Percentiles rank a stretch among this genome's conserved stretches.
Evolutionary conservation across 2,113 vertebrate species (phyloP).

Genomic region (Protobothrops flavoviridis): DNA sequence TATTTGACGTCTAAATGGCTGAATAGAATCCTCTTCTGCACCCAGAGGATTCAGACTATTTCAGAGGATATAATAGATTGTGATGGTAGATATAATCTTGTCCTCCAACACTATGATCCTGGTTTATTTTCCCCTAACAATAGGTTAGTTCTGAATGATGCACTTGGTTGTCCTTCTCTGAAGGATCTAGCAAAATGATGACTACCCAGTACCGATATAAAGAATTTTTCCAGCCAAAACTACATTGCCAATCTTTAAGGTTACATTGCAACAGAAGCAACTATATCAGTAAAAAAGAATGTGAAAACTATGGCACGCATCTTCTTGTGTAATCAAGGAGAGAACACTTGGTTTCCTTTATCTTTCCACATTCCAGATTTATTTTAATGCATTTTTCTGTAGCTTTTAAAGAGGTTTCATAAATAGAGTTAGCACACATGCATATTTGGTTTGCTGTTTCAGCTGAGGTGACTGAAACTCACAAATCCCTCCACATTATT

Average conservation of each 20-base stretch:
- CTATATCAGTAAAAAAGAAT: slow-evolving; percentile 61
- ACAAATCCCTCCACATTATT: neutral
- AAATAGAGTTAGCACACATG: neutral
- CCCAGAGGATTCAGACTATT: neutral
- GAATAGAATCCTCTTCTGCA: neutral
- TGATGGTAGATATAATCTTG: neutral
- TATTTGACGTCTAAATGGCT: neutral
- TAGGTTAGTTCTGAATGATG: neutral
- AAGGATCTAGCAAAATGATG: slow-evolving; percentile 51
- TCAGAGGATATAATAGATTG: neutral
- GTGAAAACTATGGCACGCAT: slow-evolving; percentile 36
- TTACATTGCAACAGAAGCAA: slow-evolving; percentile 47
- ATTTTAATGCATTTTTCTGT: slow-evolving; percentile 42
- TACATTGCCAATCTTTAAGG: slow-evolving; percentile 27
- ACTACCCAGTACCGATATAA: slow-evolving; percentile 47
- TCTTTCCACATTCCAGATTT: slow-evolving; percentile 54
- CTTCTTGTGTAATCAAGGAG: slow-evolving; percentile 11
- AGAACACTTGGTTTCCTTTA: slow-evolving; percentile 43
- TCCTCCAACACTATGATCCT: neutral
- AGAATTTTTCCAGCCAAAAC: slow-evolving; percentile 29
- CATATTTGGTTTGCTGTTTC: neutral
- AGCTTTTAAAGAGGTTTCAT: slow-evolving; percentile 52
- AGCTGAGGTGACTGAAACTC: neutral
- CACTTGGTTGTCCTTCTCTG: slow-evolving; percentile 31
- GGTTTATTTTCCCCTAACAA: neutral